Evolutionary conservation across 2,797 vertebrate species (phyloP).

Genomic region (Emydoidea blandingii): DNA sequence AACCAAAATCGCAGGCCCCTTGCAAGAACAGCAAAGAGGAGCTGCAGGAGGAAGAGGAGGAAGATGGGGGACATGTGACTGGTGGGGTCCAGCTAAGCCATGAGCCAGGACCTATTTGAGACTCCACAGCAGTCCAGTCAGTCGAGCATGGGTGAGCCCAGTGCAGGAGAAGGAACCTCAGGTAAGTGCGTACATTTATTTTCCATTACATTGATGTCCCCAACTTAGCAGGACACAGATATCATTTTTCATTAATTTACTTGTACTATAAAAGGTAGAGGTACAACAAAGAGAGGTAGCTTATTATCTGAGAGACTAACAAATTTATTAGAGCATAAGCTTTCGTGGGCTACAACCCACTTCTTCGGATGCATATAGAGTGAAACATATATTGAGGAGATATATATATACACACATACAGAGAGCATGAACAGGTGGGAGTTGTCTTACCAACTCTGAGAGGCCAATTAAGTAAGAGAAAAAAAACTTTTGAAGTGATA

Average conservation of each 20-base stretch:
- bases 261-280: not conserved
- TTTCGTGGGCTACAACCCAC: too few relatives aligned
- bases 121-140: not conserved
- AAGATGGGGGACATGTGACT: not conserved
- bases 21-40: not conserved
- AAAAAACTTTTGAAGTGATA: too few relatives aligned
- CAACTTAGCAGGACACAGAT: not conserved
- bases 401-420: too few relatives aligned
- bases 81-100: not conserved
- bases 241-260: not conserved
- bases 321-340: too few relatives aligned
- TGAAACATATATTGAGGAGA: too few relatives aligned
- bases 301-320: too few relatives aligned
- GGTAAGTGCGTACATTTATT: not conserved
- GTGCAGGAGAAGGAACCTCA: not conserved
- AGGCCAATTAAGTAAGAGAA: too few relatives aligned
- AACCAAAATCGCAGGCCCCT: not conserved
- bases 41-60: not conserved
- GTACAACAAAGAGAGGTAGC: not conserved
- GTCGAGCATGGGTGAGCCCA: not conserved
- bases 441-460: too few relatives aligned
- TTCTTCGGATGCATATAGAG: too few relatives aligned
- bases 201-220: not conserved
- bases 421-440: too few relatives aligned
- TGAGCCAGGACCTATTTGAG: not conserved